Percentiles rank a stretch among this genome's conserved stretches.
These are phyloP conservation scores for Piprites chloris DNA, from an alignment of 2,113 vertebrate species.

Conservation along the genomic window DNA sequence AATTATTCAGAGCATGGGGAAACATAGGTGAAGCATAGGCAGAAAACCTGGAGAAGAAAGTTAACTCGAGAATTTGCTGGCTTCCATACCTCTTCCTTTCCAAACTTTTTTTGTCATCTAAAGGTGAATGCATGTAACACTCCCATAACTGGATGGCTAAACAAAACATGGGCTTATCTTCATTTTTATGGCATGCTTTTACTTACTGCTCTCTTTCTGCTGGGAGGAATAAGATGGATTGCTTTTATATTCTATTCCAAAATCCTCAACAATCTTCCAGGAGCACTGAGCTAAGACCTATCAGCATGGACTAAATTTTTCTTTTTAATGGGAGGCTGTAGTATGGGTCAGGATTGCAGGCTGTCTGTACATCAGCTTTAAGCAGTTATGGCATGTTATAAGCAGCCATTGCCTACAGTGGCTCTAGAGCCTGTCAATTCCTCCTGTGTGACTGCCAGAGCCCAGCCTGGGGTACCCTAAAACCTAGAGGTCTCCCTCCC, in stretches of 20 bases:
- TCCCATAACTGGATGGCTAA: not conserved
- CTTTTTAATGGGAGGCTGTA: not conserved
- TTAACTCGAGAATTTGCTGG: not conserved
- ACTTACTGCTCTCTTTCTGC: not conserved
- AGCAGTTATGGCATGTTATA: not conserved
- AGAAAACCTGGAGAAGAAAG: not conserved
- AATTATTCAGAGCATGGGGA: not conserved
- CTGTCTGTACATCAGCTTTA: not conserved
- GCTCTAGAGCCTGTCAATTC: not conserved
- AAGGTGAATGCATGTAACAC: not conserved
- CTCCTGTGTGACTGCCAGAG: not conserved
- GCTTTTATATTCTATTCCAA: not conserved
- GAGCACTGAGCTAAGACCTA: not conserved
- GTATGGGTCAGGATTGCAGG: not conserved
- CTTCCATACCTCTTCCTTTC: not conserved
- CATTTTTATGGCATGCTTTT: not conserved
- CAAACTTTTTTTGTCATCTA: not conserved
- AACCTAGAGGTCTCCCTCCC: not conserved
- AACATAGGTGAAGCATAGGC: not conserved
- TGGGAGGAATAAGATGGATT: not conserved
- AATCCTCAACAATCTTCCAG: not conserved
- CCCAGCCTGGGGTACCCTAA: not conserved
- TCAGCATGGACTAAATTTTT: not conserved
- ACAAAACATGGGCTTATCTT: not conserved
- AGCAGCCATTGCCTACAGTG: not conserved